A percentile compares a stretch with the other conserved stretches of the same genome.
Conservation (phyloP, 2,888 invertebrate species). For the Aphelenchoides bicaudatus region DNA sequence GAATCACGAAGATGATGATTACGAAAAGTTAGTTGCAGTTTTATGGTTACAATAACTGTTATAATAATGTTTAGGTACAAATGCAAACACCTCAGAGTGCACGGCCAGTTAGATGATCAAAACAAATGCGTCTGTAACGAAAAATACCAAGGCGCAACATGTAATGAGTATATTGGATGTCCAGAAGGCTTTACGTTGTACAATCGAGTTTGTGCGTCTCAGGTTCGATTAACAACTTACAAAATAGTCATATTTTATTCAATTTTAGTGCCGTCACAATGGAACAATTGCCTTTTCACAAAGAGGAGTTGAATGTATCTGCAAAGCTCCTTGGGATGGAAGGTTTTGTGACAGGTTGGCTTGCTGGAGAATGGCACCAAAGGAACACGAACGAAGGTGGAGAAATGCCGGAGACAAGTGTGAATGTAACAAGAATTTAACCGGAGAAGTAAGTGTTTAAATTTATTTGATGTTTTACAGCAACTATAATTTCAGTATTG, state of each 20-base stretch:
- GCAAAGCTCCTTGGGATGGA: slow-evolving; percentile 57
- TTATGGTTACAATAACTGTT: too few relatives aligned
- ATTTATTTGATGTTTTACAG: too few relatives aligned
- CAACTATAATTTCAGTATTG: too few relatives aligned
- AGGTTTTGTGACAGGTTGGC: slow-evolving; percentile 53
- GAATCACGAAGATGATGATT: slow-evolving; percentile 37
- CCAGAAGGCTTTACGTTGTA: slow-evolving; percentile 38
- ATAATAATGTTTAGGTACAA: too few relatives aligned
- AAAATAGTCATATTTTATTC: too few relatives aligned
- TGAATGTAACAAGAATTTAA: slow-evolving; percentile 45
- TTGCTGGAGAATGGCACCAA: slow-evolving; percentile 53
- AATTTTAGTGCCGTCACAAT: slow-evolving; percentile 51
- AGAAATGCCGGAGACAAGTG: slow-evolving; percentile 42
- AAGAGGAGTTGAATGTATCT: slow-evolving; percentile 53
- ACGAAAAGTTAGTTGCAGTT: slow-evolving; percentile 50
- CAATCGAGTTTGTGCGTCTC: slow-evolving; percentile 45
- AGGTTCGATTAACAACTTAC: too few relatives aligned
- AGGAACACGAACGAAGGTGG: slow-evolving; percentile 42
- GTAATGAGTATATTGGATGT: slow-evolving; percentile 51
- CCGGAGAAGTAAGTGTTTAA: too few relatives aligned
- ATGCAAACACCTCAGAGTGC: slow-evolving; percentile 49
- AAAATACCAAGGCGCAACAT: slow-evolving; percentile 50
- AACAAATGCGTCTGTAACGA: slow-evolving; percentile 47
- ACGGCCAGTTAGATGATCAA: slow-evolving; percentile 34
- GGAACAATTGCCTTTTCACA: slow-evolving; percentile 52